Percentiles rank a stretch among this genome's conserved stretches.
These are phyloP conservation scores for Lordiphosa mommai DNA, from an alignment of 1,140 invertebrate species.

Conservation along the genomic window DNA sequence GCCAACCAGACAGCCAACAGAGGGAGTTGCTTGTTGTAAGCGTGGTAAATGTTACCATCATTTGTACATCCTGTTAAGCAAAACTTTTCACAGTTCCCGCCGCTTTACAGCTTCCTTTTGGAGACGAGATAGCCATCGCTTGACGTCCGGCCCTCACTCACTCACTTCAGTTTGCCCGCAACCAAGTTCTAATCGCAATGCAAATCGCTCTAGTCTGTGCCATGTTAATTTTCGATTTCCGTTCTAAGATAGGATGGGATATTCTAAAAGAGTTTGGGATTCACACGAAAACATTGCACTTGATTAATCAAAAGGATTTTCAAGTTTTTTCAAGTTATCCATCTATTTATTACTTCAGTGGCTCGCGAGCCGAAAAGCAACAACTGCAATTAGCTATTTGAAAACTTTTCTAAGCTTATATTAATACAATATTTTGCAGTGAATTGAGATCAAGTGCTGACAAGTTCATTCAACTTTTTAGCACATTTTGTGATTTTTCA, in stretches of 20 bases:
- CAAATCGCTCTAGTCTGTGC: conserved; percentile 72
- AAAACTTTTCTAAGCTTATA: too few species aligned
- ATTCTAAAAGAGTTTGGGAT: conserved; percentile 5
- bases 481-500: too few species aligned
- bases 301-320: too few species aligned
- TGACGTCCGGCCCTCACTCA: conserved; percentile 11
- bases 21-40: conserved; percentile 50
- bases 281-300: not conserved
- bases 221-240: conserved; percentile 78
- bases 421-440: too few species aligned
- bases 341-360: too few species aligned
- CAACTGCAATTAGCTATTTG: too few species aligned
- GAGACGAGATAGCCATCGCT: conserved; percentile 31
- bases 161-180: not conserved
- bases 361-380: too few species aligned
- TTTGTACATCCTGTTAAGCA: conserved; percentile 71
- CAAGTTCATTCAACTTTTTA: too few species aligned
- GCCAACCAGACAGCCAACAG: conserved; percentile 17
- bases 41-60: conserved; percentile 54
- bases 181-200: conserved; percentile 57
- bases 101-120: conserved; percentile 54
- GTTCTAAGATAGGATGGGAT: conserved; percentile 60
- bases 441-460: too few species aligned
- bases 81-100: conserved; percentile 55
- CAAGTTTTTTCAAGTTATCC: too few species aligned